Evolutionary conservation across 2,797 vertebrate species (phyloP).

Genomic region (Sebastes wilsoni): DNA sequence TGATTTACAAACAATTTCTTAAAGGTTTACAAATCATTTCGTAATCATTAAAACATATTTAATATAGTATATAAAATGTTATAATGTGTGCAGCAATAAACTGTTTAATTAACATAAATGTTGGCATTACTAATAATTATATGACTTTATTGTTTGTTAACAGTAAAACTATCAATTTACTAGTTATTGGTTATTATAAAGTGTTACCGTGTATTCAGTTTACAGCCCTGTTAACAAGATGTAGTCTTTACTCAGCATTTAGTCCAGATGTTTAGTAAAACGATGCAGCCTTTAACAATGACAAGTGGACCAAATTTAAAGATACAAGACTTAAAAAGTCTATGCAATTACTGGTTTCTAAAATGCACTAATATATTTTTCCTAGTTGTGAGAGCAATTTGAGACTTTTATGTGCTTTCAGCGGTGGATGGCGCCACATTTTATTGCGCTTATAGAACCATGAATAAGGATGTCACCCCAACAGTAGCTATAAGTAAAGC

Average conservation of each 20-base stretch:
- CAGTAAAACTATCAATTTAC: too few species aligned
- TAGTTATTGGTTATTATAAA: too few species aligned
- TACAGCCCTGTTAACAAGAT: constrained; percentile 2
- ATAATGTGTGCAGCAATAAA: too few species aligned
- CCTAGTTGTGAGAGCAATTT: constrained; percentile 1
- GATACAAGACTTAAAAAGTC: not conserved
- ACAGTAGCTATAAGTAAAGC: too few species aligned
- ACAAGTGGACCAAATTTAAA: not conserved
- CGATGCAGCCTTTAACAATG: not conserved
- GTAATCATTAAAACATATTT: too few species aligned
- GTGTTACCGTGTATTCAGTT: not conserved
- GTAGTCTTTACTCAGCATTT: constrained; percentile 5
- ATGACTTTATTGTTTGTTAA: too few species aligned
- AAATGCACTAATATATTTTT: not conserved
- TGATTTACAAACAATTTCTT: too few species aligned
- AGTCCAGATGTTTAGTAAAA: constrained; percentile 6
- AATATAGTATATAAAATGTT: too few species aligned
- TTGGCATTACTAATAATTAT: too few species aligned
- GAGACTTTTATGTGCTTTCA: constrained; percentile 1
- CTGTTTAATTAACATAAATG: too few species aligned
- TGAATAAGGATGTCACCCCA: not conserved
- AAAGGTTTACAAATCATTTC: too few species aligned
- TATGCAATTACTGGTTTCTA: not conserved
- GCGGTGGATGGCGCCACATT: not conserved
- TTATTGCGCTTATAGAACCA: not conserved